Evolutionary conservation across 2,888 invertebrate species (phyloP), one percentile per base, ranked within the genome.

Genomic region (Cryptocephalus moraei): DNA sequence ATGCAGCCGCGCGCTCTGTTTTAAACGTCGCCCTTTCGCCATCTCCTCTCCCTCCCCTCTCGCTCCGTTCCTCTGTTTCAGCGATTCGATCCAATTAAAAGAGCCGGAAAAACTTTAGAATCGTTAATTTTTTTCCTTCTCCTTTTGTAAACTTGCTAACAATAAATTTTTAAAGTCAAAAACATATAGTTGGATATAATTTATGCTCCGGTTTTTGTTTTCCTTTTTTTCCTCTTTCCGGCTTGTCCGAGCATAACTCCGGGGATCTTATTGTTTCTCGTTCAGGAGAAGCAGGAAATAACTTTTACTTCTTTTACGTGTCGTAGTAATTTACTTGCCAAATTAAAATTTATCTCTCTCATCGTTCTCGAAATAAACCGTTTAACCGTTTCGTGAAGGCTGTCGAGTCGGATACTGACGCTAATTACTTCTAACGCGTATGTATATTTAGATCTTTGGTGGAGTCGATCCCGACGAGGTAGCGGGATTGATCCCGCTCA

Each of bases 11-110:
- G 22, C 22, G 22, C 22, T 22, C 60, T 58, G 60, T 60, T 60
- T 55, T 47, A 46, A 58, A 54, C 59, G 59, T 52, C 55, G 43
- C 52, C 58, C 52, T 22, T 22, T 22, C 22, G 22, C 22, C 22
- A 22, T 22, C 22, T 22, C 22, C 22, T 31, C 45, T 34, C 39
- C 32, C 32, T 32, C 45, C 13, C 14, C 40, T 45, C 33, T 32
- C 13, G 42, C 22, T 2, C 22, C 22, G 22, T 22, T 53, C 59
- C 62, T 58, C 60, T 60, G 61, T 66, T 67, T 63, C 60, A 58
- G 66, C 65, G 58, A 65, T 66, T 67, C 66, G 60, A 65, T 68
- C 65, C 67, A 69, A 69, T 69, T 69, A 69, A 69, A 69, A 66
- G 66, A 62, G 3, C 36, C 65, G 66, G 66, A 67, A 68, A 68